Conservation (phyloP, 1,140 invertebrate genomes). For the Phocides pigmalion region DNA sequence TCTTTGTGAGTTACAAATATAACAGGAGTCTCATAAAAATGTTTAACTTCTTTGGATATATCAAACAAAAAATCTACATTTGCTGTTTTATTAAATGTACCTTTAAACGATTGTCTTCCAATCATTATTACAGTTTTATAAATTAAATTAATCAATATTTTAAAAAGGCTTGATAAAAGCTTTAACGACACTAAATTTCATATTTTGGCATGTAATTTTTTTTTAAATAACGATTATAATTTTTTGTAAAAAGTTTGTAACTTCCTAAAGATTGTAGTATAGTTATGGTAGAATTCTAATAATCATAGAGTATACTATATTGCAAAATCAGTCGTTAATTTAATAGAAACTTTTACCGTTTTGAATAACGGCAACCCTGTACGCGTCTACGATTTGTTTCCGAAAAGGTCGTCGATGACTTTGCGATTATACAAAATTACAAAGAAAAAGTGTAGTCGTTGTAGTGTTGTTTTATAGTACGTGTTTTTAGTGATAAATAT, state of each 20-base stretch:
- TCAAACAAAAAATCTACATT: constrained; percentile 61
- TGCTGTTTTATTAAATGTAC: constrained; percentile 44
- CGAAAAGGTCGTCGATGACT: constrained; percentile 81
- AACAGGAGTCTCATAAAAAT: constrained; percentile 68
- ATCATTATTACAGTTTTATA: constrained; percentile 31
- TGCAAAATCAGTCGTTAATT: not conserved
- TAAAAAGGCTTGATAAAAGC: not conserved
- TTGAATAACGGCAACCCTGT: constrained; percentile 57
- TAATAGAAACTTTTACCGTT: constrained; percentile 31
- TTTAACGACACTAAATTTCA: not conserved
- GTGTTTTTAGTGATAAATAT: constrained; percentile 76
- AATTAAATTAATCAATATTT: not conserved
- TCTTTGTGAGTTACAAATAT: constrained; percentile 70
- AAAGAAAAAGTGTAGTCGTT: constrained; percentile 75
- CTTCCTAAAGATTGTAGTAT: no score
- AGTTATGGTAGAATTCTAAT: not conserved
- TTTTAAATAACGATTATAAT: not conserved
- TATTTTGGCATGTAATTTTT: not conserved
- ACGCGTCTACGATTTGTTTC: constrained; percentile 81
- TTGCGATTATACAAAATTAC: constrained; percentile 82
- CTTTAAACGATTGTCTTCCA: constrained; percentile 28
- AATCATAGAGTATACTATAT: not conserved
- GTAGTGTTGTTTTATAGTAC: constrained; percentile 70
- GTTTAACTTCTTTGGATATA: constrained; percentile 68
- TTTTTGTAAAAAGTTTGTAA: not conserved